A percentile compares a stretch with the other conserved stretches of the same genome.
phyloP scores from a whole-genome alignment of 2,113 vertebrate genomes.

The Boleophthalmus pectinirostris region DNA sequence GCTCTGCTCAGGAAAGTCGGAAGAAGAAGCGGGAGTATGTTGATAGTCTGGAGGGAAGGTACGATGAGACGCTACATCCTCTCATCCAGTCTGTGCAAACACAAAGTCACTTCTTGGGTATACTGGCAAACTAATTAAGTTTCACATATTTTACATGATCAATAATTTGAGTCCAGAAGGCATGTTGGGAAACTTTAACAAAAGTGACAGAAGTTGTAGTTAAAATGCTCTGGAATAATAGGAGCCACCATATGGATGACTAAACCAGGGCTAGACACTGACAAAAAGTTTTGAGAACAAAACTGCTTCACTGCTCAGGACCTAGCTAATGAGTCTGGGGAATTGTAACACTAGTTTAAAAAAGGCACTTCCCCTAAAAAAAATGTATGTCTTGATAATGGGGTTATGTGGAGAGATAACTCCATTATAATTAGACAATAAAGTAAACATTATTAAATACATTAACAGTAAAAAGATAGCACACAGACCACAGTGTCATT shows the following conservation, averaged over 20 bases:
- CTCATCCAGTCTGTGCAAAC: constrained; percentile 8
- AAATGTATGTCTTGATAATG: not conserved
- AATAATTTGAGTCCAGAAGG: not conserved
- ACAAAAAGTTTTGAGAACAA: not conserved
- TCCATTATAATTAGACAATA: not conserved
- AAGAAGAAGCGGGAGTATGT: constrained; percentile 95
- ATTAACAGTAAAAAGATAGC: not conserved
- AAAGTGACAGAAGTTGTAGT: not conserved
- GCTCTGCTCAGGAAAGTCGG: constrained; percentile 91
- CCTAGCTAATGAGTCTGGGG: constrained; percentile 5
- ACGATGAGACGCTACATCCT: constrained; percentile 12
- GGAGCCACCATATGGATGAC: not conserved
- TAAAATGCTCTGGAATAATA: constrained; percentile 12
- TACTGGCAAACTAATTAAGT: not conserved
- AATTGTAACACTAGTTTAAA: not conserved
- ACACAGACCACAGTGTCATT: no score
- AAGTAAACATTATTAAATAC: not conserved
- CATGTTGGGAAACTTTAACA: not conserved
- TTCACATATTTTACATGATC: not conserved
- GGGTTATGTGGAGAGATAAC: not conserved
- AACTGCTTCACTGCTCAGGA: constrained; percentile 2
- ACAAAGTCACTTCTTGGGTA: not conserved
- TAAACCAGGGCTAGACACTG: not conserved
- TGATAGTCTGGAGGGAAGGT: constrained; percentile 88
- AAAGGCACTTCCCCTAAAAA: not conserved